A percentile compares a stretch with the other conserved stretches of the same genome.
phyloP scores from a whole-genome alignment of 1,140 invertebrate genomes.

The Limonius californicus region DNA sequence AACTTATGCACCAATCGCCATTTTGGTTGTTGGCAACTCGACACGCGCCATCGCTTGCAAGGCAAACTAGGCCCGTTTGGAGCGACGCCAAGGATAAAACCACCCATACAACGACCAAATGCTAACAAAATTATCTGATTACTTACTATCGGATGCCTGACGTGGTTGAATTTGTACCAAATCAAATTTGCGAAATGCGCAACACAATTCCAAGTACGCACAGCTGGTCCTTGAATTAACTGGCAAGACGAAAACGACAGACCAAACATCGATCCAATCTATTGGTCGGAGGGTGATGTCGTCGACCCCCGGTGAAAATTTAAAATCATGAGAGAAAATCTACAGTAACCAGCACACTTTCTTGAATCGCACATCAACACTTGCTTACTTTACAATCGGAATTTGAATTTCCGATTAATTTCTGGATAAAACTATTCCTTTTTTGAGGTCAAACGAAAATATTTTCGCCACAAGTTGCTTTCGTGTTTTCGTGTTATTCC shows the following conservation, averaged over 20 bases:
- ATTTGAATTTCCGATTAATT: not conserved
- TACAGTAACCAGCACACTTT: not conserved
- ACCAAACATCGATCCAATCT: slow-evolving; percentile 60
- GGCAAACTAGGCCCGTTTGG: not conserved
- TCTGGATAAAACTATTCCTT: not conserved
- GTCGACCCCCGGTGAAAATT: slow-evolving; percentile 29
- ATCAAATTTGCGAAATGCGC: slow-evolving; percentile 54
- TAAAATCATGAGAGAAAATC: slow-evolving; percentile 39
- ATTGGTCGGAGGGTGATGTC: slow-evolving; percentile 36
- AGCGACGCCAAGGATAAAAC: not conserved
- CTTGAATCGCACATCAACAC: not conserved
- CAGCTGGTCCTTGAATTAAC: slow-evolving; percentile 57
- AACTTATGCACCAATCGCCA: no score
- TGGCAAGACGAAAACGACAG: slow-evolving; percentile 54
- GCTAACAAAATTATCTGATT: not conserved
- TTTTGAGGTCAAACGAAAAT: not conserved
- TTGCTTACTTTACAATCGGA: not conserved
- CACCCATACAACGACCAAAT: not conserved
- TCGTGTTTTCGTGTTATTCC: no score
- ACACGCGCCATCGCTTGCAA: slow-evolving; percentile 1
- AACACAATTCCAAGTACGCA: slow-evolving; percentile 59
- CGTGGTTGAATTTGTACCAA: slow-evolving; percentile 56
- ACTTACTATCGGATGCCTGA: slow-evolving; percentile 55
- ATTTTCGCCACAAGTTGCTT: not conserved
- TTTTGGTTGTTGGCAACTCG: slow-evolving; percentile 3